Base-by-base conservation (phyloP, 2,888 invertebrate species). In the Lydus trimaculatus region DNA sequence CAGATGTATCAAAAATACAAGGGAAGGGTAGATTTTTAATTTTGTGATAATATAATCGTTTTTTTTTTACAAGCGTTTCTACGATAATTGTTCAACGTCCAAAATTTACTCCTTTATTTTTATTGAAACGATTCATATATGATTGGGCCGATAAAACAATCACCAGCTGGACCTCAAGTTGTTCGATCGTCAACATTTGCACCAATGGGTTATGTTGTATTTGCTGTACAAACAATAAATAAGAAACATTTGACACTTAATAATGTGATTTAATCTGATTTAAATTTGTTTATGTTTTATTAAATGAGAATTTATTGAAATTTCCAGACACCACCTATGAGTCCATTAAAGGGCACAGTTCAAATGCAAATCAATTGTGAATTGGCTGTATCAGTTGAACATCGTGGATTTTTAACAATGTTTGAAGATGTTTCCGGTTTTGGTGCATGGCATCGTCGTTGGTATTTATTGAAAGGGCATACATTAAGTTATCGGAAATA, bases 401-500 rank as follows among this genome's bases (percentile, higher is more conserved):
- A 96, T 85, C 89, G 91, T 67, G 97, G 97, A 28, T 98, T 98
- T 86, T 89, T 98, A 72, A 98, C 97, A 0, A 96, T 98, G 89
- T 99, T 97, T 86, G 97, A 98, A 84, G 98, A 98, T 84, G 92
- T 98, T 36, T 93, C 93, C 66, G 98, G 98, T 0, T 92, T 97
- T 74, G 98, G 98, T 3, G 96, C 97, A 0, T 99, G 98, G 99
- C 97, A 97, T 84, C 89, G 99, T 25, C 91, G 98, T 75, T 99
- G 98, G 98, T 96, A 95, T 86, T 87, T 92, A 17, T 89, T 99
- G 64, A 91, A 92, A 78, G 91, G 94, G 6, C 91, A 93, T 33
- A 87, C 90, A 31, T 87, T 99, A 31, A 91, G 92, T 67, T 98
- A 92, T 86, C 99, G 99, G 98, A 96, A 95, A 86, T 98, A 98